Conservation (phyloP, 1,140 invertebrate genomes). For the Metaphire vulgaris region DNA sequence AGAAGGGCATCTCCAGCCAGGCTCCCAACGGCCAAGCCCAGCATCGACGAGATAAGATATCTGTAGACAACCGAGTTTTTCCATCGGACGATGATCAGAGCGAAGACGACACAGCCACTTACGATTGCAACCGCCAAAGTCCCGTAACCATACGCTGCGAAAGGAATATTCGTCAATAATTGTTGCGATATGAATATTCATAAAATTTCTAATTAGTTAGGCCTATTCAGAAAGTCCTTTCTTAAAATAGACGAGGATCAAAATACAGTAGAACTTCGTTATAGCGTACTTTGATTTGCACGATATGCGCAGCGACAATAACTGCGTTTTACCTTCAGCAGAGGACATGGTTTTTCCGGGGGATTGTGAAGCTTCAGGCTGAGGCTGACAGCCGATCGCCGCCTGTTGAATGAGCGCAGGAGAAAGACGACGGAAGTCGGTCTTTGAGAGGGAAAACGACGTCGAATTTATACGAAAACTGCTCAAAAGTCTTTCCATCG, state of each 20-base stretch:
- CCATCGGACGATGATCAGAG: slow-evolving; percentile 40
- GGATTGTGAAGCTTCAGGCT: neutral
- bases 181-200: neutral
- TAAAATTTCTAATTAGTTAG: too few relatives aligned
- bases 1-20: slow-evolving; percentile 51
- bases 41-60: slow-evolving; percentile 47
- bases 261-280: too few relatives aligned
- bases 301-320: too few relatives aligned
- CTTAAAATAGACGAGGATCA: too few relatives aligned
- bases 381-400: neutral
- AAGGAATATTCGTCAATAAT: too few relatives aligned
- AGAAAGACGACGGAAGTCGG: neutral
- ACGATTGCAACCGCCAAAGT: slow-evolving; percentile 45
- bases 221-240: too few relatives aligned
- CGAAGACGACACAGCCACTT: slow-evolving; percentile 41
- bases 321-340: neutral
- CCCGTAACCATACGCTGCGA: slow-evolving; percentile 48
- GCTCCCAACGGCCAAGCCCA: slow-evolving; percentile 53
- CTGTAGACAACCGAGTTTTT: slow-evolving; percentile 33
- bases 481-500: neutral
- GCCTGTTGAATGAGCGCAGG: neutral
- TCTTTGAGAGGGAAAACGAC: neutral
- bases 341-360: too few relatives aligned
- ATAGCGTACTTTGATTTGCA: too few relatives aligned
- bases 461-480: neutral